Conservation (phyloP, 2,888 invertebrate genomes). For the Drosophila histrio region DNA sequence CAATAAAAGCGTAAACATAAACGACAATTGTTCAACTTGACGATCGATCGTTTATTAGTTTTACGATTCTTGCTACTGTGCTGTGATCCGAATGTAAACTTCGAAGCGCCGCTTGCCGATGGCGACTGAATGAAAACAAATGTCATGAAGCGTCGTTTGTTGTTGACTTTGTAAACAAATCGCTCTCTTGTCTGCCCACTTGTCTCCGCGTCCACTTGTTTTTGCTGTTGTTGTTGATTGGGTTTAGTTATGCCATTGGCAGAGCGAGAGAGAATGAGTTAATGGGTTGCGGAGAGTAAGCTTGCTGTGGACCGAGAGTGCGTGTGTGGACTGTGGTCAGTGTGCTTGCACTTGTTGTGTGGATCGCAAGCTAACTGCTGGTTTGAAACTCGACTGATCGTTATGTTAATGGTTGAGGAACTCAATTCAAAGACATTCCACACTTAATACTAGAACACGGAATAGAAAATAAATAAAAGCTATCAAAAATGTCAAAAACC, state of each 20-base stretch:
- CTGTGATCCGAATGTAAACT: slow-evolving; percentile 34
- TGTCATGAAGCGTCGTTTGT: slow-evolving; percentile 26
- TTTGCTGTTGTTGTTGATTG: slow-evolving; percentile 2
- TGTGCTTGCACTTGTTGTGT: slow-evolving; percentile 41
- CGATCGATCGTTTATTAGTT: slow-evolving; percentile 25
- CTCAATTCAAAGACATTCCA: background rate
- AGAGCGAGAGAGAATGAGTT: slow-evolving; percentile 6
- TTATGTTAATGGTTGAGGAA: background rate
- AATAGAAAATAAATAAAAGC: no score
- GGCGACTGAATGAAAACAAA: slow-evolving; percentile 58
- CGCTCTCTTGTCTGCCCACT: slow-evolving; percentile 3
- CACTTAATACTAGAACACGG: no score
- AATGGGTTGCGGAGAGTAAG: slow-evolving; percentile 3
- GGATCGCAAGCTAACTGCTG: slow-evolving; percentile 55
- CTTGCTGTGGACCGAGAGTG: slow-evolving; percentile 30
- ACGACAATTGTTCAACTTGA: slow-evolving; percentile 20
- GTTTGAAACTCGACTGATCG: slow-evolving; percentile 36
- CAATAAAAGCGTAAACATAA: slow-evolving; percentile 15
- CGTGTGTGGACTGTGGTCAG: slow-evolving; percentile 51
- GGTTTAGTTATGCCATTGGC: slow-evolving; percentile 4
- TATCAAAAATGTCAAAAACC: no score
- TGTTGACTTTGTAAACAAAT: slow-evolving; percentile 68
- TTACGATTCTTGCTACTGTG: slow-evolving; percentile 20
- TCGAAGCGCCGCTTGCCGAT: slow-evolving; percentile 56
- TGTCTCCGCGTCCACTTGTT: background rate